A percentile compares a stretch with the other conserved stretches of the same genome.
These are phyloP conservation scores for Thysanoteuthis rhombus DNA, from an alignment of 2,888 invertebrate species.

Conservation along the genomic window DNA sequence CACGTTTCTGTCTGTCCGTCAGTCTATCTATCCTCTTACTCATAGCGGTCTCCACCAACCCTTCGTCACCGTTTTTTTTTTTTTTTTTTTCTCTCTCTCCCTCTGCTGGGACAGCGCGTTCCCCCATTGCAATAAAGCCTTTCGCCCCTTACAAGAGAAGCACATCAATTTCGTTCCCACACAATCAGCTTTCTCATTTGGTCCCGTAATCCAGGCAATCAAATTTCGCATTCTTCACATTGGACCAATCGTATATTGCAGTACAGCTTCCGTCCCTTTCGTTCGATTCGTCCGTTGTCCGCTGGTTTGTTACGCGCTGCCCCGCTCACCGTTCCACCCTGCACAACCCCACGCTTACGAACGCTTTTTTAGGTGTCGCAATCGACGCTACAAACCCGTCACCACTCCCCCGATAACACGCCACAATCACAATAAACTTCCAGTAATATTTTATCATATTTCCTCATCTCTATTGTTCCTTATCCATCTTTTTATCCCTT, in stretches of 20 bases:
- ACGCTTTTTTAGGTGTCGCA: neutral
- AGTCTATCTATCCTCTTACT: too few species aligned
- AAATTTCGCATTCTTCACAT: neutral
- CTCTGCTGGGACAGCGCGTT: too few species aligned
- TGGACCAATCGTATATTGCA: neutral
- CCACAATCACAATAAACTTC: neutral
- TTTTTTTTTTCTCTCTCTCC: too few species aligned
- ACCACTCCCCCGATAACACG: neutral
- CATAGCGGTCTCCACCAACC: too few species aligned
- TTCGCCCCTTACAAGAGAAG: neutral
- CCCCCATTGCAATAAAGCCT: neutral
- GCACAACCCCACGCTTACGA: too few species aligned
- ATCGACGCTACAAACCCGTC: too few species aligned
- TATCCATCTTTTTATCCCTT: neutral
- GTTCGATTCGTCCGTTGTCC: neutral
- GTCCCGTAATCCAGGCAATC: neutral
- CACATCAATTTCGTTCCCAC: neutral
- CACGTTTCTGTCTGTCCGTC: too few species aligned
- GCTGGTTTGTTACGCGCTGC: neutral
- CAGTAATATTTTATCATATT: neutral
- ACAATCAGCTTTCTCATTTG: constrained; percentile 1
- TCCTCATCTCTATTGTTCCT: neutral
- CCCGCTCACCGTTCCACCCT: neutral
- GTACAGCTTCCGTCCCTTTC: neutral
- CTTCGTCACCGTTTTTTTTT: neutral